phyloP scores from a whole-genome alignment of 2,797 vertebrate genomes.

The Pangasius macronema region DNA sequence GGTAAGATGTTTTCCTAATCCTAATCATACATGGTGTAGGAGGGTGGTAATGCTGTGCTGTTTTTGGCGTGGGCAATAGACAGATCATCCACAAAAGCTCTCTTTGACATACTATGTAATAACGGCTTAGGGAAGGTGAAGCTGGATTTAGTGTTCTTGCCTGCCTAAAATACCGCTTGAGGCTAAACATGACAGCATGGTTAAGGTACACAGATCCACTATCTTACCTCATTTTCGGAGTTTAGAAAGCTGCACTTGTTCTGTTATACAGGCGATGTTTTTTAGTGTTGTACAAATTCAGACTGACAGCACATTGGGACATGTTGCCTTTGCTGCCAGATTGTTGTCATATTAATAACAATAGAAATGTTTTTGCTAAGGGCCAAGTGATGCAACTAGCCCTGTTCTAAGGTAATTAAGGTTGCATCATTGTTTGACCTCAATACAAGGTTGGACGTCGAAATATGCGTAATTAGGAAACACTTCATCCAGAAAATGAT shows the following conservation, averaged over 20 bases:
- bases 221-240: background rate
- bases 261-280: background rate
- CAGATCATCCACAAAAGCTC: conserved; percentile 25
- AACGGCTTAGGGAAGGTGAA: conserved; percentile 26
- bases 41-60: background rate
- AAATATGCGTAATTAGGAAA: conserved; percentile 4
- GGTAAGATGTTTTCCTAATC: background rate
- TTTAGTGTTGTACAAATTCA: conserved; percentile 6
- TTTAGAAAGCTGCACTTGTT: background rate
- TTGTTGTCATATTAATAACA: conserved; percentile 35
- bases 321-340: conserved; percentile 17
- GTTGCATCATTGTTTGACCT: conserved; percentile 14
- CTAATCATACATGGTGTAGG: background rate
- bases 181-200: conserved; percentile 40
- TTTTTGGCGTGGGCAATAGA: background rate
- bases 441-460: background rate
- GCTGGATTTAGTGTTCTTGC: conserved; percentile 32
- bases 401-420: conserved; percentile 15
- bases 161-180: conserved; percentile 27
- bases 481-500: conserved; percentile 9
- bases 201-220: conserved; percentile 18
- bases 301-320: background rate
- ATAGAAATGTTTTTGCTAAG: conserved; percentile 30
- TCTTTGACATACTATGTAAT: conserved; percentile 26
- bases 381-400: conserved; percentile 36